Percentiles rank a stretch among this genome's conserved stretches.
Conservation (phyloP, 2,797 vertebrate genomes). For the Hyperoplus lanceolatus region DNA sequence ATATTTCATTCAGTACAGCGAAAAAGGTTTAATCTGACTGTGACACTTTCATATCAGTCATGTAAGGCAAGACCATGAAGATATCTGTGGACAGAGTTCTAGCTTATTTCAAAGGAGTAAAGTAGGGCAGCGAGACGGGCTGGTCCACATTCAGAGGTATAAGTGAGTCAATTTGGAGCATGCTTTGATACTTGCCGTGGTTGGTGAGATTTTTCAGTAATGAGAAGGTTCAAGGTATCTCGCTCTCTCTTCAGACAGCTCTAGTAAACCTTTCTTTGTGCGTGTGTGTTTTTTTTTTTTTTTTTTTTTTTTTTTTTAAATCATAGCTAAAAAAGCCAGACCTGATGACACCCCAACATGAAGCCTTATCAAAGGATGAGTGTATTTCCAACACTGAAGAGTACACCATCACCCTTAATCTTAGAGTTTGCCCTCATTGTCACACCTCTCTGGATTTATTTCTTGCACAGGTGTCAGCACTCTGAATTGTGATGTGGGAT, state of each 20-base stretch:
- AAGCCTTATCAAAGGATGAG: slow-evolving; percentile 32
- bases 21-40: background rate
- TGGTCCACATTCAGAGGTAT: slow-evolving; percentile 60
- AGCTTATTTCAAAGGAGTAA: slow-evolving; percentile 41
- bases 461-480: slow-evolving; percentile 17
- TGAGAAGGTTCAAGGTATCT: slow-evolving; percentile 70
- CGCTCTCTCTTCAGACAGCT: slow-evolving; percentile 50
- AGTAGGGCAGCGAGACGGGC: slow-evolving; percentile 49
- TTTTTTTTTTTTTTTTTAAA: slow-evolving; percentile 4
- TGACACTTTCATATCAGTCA: background rate
- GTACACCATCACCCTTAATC: background rate
- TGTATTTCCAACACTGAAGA: background rate
- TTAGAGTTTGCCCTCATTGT: slow-evolving; percentile 5
- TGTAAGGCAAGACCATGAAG: background rate
- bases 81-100: slow-evolving; percentile 28
- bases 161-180: slow-evolving; percentile 63
- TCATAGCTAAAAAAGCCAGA: slow-evolving; percentile 39
- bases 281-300: background rate
- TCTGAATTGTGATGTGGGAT: background rate
- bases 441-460: background rate
- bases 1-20: background rate
- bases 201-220: slow-evolving; percentile 64
- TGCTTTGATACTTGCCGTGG: slow-evolving; percentile 67
- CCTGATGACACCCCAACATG: slow-evolving; percentile 34
- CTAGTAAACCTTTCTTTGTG: slow-evolving; percentile 36